Evolutionary conservation across 2,888 invertebrate species (phyloP), one percentile per base, ranked within the genome.

Genomic region (Drosophila ustulata): DNA sequence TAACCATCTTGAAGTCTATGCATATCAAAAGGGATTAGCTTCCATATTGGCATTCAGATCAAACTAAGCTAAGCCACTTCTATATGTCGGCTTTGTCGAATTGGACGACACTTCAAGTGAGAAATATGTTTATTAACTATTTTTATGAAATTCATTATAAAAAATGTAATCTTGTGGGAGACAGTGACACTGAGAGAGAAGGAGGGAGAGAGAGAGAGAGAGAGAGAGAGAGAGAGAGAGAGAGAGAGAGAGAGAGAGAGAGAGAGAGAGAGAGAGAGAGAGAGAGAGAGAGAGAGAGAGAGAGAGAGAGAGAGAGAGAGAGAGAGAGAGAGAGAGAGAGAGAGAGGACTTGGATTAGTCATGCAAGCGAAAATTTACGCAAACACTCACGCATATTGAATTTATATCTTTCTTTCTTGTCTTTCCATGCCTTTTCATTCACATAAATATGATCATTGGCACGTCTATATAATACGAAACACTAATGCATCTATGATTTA

Each of bases 401-500:
- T 23, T 46, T 11, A 23, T 39, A 53, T 30, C 18, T 50, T 18
- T 37, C 7, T 50, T 39, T 47, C 11, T 30, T 39, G 23, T 13
- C 23, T 46, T 2, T 46, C 26, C 41, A 37, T 62, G 3, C 23
- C 26, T 11, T 28, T 49, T 32, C 23, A 43, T 45, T 43, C 28
- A 25, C 25, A 34, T 64, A 39, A 37, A 11, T 46, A 41, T 73
- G 30, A 30, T 13, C 6, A 32, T 49, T 56, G 13, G 5, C 39
- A 39, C n/a, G 13, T n/a, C 6, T 47, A 39, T 63, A 61, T 41
- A 62, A 50, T 32, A 49, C 53, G 46, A 46, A 68, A 34, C 53
- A 34, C 57, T 58, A 43, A 71, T 49, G 63, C 47, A 51, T 46
- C 51, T 78, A 58, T 72, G 63, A 66, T 66, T 64, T 56, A 64